Evolutionary conservation across 2,113 vertebrate genomes (phyloP).

Genomic region (Cinclus mexicanus): DNA sequence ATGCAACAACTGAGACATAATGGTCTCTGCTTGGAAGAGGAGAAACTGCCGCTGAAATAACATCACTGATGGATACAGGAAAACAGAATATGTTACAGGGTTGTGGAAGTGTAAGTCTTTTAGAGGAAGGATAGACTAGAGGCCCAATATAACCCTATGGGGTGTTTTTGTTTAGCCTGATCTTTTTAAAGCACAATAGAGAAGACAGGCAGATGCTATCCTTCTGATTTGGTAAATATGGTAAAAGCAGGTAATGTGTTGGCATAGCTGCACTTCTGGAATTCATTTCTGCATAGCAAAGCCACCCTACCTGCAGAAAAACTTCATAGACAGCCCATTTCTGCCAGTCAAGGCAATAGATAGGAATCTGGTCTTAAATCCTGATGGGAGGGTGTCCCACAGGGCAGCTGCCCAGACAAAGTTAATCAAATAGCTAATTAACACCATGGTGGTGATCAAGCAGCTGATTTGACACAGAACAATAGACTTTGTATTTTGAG

Average conservation of each 20-base stretch:
- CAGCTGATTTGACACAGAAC: background rate
- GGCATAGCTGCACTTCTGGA: background rate
- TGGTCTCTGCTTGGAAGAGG: background rate
- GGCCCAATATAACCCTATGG: background rate
- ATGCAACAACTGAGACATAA: background rate
- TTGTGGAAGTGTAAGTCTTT: background rate
- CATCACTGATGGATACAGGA: background rate
- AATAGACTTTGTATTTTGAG: background rate
- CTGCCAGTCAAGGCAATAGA: background rate
- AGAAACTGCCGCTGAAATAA: background rate
- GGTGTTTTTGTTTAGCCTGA: background rate
- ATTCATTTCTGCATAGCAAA: background rate
- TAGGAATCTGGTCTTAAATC: background rate
- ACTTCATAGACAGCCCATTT: background rate
- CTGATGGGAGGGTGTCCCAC: background rate
- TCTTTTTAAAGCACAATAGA: background rate
- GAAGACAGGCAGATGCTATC: background rate
- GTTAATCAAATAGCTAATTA: background rate
- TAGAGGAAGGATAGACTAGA: background rate
- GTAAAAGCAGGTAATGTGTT: background rate
- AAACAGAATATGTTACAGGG: background rate
- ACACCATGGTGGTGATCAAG: background rate
- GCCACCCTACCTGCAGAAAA: background rate
- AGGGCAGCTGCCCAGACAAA: background rate
- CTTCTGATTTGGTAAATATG: background rate